Percentiles rank a stretch among this genome's conserved stretches.
These are phyloP conservation scores for Chloropsis hardwickii DNA, from an alignment of 2,113 vertebrate genomes.

Conservation along the genomic window DNA sequence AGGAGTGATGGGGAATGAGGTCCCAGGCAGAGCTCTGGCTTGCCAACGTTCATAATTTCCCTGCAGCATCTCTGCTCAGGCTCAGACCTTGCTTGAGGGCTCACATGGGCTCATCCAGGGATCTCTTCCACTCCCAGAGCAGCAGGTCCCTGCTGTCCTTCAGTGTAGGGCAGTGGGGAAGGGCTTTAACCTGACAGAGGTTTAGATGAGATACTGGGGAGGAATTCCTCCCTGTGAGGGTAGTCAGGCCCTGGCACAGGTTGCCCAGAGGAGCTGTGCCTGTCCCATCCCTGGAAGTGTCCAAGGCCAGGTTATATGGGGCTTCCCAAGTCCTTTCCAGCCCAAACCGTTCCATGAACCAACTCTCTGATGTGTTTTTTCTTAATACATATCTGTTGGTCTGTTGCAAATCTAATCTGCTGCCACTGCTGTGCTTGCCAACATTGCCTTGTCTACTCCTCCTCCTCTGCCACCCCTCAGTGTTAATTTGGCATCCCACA, in stretches of 20 bases:
- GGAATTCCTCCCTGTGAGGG: not conserved
- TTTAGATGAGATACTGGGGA: not conserved
- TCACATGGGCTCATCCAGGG: not conserved
- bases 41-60: not conserved
- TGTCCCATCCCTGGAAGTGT: not conserved
- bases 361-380: not conserved
- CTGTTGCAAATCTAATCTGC: not conserved
- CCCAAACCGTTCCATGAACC: not conserved
- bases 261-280: not conserved
- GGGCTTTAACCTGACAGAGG: not conserved
- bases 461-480: not conserved
- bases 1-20: not conserved
- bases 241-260: rapidly evolving
- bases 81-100: not conserved
- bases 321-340: not conserved
- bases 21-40: not conserved
- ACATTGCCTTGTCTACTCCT: not conserved
- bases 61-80: not conserved
- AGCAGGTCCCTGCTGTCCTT: not conserved
- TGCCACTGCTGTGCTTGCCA: not conserved
- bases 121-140: rapidly evolving
- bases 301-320: rapidly evolving
- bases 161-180: too few species aligned
- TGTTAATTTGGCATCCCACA: not conserved
- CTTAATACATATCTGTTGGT: rapidly evolving